phyloP scores from a whole-genome alignment of 2,113 vertebrate species.

The Semnopithecus entellus region DNA sequence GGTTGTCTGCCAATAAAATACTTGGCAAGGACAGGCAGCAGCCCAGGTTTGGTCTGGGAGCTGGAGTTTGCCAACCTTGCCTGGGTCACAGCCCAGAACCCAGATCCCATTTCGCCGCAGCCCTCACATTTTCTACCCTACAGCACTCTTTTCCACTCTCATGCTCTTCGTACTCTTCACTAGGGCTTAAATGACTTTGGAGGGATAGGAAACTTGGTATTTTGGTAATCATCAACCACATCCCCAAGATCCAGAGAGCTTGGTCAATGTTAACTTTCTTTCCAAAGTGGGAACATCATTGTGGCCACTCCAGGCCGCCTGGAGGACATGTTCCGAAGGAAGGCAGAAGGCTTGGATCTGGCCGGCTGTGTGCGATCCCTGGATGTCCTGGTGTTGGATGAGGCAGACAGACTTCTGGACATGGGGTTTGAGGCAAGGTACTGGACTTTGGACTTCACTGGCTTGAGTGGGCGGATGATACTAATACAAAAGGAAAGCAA shows the following conservation, averaged over 20 bases:
- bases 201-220: neutral
- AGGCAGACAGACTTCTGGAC: slow-evolving; percentile 95
- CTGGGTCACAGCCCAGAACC: neutral
- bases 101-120: accelerated
- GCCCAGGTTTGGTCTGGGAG: neutral
- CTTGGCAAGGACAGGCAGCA: too few relatives aligned
- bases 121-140: accelerated
- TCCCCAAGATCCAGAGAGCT: neutral
- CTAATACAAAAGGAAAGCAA: neutral
- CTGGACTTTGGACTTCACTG: accelerated
- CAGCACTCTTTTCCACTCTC: neutral
- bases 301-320: slow-evolving; percentile 95
- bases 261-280: neutral
- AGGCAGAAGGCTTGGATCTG: slow-evolving; percentile 92
- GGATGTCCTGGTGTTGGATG: slow-evolving; percentile 95
- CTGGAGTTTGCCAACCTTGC: accelerated
- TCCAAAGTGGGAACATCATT: slow-evolving; percentile 91
- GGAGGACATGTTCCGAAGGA: slow-evolving; percentile 97
- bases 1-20: neutral
- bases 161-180: neutral
- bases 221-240: neutral
- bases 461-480: accelerated
- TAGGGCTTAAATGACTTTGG: neutral
- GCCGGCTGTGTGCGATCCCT: slow-evolving; percentile 89
- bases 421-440: slow-evolving; percentile 98